Base-by-base conservation (phyloP, 1,140 invertebrate species). In the Heliconius nattereri region DNA sequence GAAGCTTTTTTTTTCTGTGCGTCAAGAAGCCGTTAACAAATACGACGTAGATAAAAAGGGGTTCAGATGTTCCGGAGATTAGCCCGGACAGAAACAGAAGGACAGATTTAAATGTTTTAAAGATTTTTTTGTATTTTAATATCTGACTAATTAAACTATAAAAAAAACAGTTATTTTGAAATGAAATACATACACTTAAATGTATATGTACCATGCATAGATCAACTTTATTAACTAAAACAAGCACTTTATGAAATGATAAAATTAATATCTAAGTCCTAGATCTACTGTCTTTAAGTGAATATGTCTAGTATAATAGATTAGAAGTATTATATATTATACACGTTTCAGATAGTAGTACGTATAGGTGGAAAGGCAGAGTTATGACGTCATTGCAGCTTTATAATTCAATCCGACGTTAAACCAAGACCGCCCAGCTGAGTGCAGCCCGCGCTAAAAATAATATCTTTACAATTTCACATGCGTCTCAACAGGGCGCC, bases 361-460 rank as follows among this genome's bases (percentile, higher is more conserved):
- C 75, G 75, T 76, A 72, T 81, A 85, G 81, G 79, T 83, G 78
- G 73, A 80, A 81, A 90, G 84, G 80, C 80, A 87, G 84, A 82
- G 79, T 76, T 82, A 77, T 92, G 91, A 92, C 91, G 91, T 92
- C 91, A 92, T 87, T 90, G 84, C 86, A 90, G 85, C 88, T 92
- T 92, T 92, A 92, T 91, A 90, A 91, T 91, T 89, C 89, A 89
- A 92, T 89, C 85, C 86, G 87, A 88, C 85, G 89, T 85, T 88
- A 85, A 90, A 89, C 88, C 87, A 86, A 86, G 88, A 86, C 88
- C 85, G 84, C 86, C 88, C 91, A 92, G 89, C 90, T 92, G 90
- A 92, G 86, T 90, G 89, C 91, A 92, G 89, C 84, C 89, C 90
- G 90, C 83, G 88, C 90, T 92, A 91, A 90, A 91, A 90, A 92